Conservation (phyloP, 2,888 invertebrate genomes). For the Trachelus iudaicus region DNA sequence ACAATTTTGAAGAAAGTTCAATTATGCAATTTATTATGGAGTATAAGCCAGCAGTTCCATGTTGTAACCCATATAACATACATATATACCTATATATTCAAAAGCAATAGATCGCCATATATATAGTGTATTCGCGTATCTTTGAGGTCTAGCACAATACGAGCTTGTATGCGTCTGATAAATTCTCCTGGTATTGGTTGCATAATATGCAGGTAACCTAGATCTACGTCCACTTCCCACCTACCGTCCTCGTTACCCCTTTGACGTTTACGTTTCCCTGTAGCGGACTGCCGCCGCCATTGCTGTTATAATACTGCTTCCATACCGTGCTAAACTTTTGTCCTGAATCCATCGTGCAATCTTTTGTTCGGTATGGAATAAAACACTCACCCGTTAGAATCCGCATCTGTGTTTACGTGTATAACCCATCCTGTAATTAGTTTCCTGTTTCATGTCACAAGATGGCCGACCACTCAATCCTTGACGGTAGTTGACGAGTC, state of each 20-base stretch:
- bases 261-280: constrained; percentile 26
- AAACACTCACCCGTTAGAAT: background rate
- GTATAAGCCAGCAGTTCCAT: background rate
- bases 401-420: background rate
- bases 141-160: background rate
- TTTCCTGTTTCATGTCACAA: background rate
- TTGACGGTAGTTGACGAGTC: background rate
- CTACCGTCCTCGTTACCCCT: constrained; percentile 53
- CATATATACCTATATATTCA: background rate
- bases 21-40: background rate
- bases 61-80: too few species aligned
- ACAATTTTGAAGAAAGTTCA: background rate
- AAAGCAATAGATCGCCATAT: background rate
- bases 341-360: background rate
- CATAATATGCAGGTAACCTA: constrained; percentile 61
- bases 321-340: constrained; percentile 7
- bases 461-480: background rate
- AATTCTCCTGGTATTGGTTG: constrained; percentile 46
- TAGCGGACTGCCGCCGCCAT: constrained; percentile 12
- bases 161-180: constrained; percentile 13
- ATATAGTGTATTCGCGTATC: background rate
- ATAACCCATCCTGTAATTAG: background rate
- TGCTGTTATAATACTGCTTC: background rate
- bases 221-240: constrained; percentile 44
- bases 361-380: background rate